These are phyloP conservation scores for Columba janthina DNA, from an alignment of 2,113 vertebrate species.

Conservation along the genomic window DNA sequence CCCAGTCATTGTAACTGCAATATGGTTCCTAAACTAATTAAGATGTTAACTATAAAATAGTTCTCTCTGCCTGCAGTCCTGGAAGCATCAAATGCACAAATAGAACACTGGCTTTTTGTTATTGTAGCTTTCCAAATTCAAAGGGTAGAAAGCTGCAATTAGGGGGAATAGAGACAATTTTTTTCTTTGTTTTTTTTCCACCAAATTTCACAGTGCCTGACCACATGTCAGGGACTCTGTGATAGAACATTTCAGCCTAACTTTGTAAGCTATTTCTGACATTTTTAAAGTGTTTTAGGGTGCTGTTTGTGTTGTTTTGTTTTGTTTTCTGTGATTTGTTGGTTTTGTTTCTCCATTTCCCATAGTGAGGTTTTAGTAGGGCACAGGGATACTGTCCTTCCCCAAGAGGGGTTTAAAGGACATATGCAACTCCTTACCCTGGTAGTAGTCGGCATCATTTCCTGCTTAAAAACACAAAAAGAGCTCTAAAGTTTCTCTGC, in stretches of 20 bases:
- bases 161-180: background rate
- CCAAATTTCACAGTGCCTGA: background rate
- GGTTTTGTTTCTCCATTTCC: background rate
- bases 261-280: background rate
- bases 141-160: background rate
- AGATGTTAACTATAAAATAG: constrained; percentile 16
- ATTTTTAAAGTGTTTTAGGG: background rate
- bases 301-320: background rate
- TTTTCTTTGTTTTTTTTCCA: background rate
- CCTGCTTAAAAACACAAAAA: background rate
- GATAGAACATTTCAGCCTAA: background rate
- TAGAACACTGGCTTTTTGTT: background rate
- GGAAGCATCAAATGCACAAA: background rate
- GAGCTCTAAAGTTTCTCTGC: background rate
- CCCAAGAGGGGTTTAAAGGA: background rate
- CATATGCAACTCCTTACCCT: background rate
- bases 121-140: background rate
- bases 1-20: background rate
- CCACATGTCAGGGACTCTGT: background rate
- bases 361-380: rapidly evolving
- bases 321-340: background rate
- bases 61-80: background rate
- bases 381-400: background rate
- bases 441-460: background rate
- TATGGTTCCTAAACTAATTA: constrained; percentile 43